Base-by-base conservation (phyloP, 92 coral and sea anemone species). In the Parazoanthus darwini region DNA sequence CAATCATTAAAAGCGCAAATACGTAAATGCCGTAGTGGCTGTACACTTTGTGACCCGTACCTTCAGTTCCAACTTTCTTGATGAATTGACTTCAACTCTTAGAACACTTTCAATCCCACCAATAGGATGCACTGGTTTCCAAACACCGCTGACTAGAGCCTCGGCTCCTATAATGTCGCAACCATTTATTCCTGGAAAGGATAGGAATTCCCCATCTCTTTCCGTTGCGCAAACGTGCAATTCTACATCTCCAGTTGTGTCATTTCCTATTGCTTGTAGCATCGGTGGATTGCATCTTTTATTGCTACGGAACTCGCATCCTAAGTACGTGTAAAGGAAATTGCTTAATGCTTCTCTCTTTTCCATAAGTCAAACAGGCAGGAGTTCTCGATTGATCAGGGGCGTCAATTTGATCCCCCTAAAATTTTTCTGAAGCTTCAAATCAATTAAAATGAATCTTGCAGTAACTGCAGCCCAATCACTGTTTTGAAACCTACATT, bases 251-350 rank as follows among this genome's bases (percentile, higher is more conserved):
- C 85, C 85, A 58, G 0, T 58, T 6, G 70, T 25, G 63, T 13
- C 29, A 36, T 59, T 80, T 18, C 85, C 85, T 18, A 80, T 33
- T 9, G 72, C 85, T 38, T 22, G 46, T 18, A 80, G 8, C 37
- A 9, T 56, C 10, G 71, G 70, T 13, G 72, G 72, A 22, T 9
- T 56, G n/a, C 85, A 80, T 18, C 33, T 33, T 3, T 35, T 35
- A 11, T 0, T 59, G n/a, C 72, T 80, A 51, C 72, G 85, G 33
- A 80, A 80, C 85, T 80, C 72, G 25, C 85, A 80, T 42, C 85
- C 85, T 80, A 15, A 26, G 16, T 6, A 23, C 2, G 11, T 15
- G 18, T 4, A 72, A 72, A 29, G 15, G 4, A 29, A 8, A 36
- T 70, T 72, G 14, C 2, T 54, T 54, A 14, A 29, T 29, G 33